Evolutionary conservation across 2,797 vertebrate species (phyloP).

Genomic region (Enoplosus armatus): DNA sequence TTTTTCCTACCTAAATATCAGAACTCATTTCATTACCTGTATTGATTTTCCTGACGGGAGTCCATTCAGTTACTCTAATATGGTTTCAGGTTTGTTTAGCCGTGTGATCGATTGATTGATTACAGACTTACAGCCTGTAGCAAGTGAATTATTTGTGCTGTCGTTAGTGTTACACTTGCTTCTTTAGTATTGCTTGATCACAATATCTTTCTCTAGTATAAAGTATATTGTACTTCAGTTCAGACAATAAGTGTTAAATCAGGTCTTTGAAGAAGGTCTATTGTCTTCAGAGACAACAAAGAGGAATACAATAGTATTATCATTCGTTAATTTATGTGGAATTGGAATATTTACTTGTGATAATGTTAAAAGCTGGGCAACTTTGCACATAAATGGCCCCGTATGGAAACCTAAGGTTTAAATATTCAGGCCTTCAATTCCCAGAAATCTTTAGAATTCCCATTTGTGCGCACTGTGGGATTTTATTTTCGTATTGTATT

Average conservation of each 20-base stretch:
- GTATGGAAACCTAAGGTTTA: not conserved
- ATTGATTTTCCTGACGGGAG: constrained; percentile 52
- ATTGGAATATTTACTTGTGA: constrained; percentile 8
- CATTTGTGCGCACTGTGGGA: not conserved
- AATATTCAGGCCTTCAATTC: constrained; percentile 1
- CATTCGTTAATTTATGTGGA: not conserved
- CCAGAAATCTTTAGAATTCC: constrained; percentile 8
- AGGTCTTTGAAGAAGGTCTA: not conserved
- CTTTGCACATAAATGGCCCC: not conserved
- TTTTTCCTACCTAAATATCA: not conserved
- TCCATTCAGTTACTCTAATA: constrained; percentile 52
- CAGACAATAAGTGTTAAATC: not conserved
- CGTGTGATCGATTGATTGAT: constrained; percentile 23
- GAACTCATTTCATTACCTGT: constrained; percentile 30
- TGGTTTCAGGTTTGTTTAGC: constrained; percentile 62
- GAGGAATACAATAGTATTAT: not conserved
- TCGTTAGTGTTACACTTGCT: not conserved
- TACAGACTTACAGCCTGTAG: constrained; percentile 29
- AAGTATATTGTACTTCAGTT: constrained; percentile 5
- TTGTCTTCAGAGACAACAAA: constrained; percentile 1
- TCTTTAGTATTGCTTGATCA: not conserved
- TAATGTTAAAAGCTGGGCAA: constrained; percentile 9
- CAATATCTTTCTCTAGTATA: not conserved
- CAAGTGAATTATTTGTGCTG: constrained; percentile 21
- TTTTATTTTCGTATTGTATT: constrained; percentile 7